Base-by-base conservation (phyloP, 2,888 invertebrate species). In the Cyclophora albipunctata region DNA sequence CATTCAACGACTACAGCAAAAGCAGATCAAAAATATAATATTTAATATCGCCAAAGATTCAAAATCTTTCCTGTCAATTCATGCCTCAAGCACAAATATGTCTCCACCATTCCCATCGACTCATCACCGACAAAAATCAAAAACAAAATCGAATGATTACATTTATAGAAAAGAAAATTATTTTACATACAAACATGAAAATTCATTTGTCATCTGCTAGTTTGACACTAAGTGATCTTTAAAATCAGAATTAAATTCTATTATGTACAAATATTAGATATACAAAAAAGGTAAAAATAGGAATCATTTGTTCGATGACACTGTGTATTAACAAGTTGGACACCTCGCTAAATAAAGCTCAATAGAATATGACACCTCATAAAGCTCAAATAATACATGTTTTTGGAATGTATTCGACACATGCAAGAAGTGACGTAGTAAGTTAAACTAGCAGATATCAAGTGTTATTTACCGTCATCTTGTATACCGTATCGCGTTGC, bases 91-190 rank as follows among this genome's bases (percentile, higher is more conserved):
- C 42, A 42, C 20, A 42, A 3, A 7, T 2, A 4, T n/a, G 3
- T 42, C 41, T 35, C 42, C 34, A 33, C 37, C 37, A 4, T 69
- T 71, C 81, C 75, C 67, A 71, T 73, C 73, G 67, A 74, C 74
- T 69, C 66, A 65, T 69, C 67, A 68, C 74, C 70, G 62, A 55
- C 62, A 81, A 71, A 83, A 78, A 76, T 61, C 72, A 78, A 78
- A 73, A 81, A 81, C 79, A 86, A 85, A 85, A 77, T 78, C 76
- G 53, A 80, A 80, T 85, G 84, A 86, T 85, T 86, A 73, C 71
- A 71, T 77, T 77, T 69, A 73, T 83, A 84, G 69, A 81, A 80
- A 78, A 75, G 69, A 70, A 71, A 67, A 75, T 67, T 83, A 84
- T 84, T 78, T 78, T 84, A 87, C 85, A 85, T 56, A 53, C 50